Evolutionary conservation across 2,888 invertebrate species (phyloP).

Genomic region (Lepidocyrtinus sp.): DNA sequence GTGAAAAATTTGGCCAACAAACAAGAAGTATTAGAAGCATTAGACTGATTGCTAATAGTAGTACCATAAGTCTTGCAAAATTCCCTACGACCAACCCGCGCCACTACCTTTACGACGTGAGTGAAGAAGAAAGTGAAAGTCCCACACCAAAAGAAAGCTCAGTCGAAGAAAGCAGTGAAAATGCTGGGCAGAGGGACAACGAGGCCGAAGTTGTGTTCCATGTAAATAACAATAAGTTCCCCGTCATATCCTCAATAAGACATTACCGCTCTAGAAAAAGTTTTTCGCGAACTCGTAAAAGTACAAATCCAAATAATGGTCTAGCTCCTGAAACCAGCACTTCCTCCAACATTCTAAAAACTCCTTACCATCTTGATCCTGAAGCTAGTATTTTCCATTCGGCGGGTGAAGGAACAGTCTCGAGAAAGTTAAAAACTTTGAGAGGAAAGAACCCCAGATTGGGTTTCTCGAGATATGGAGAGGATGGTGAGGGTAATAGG

Average conservation of each 20-base stretch:
- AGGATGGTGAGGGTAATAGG: constrained; percentile 13
- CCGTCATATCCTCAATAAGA: constrained; percentile 68
- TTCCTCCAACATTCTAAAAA: not conserved
- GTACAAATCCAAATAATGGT: constrained; percentile 44
- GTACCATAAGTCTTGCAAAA: constrained; percentile 20
- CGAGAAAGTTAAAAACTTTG: constrained; percentile 21
- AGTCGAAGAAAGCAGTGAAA: constrained; percentile 25
- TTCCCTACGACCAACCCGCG: constrained; percentile 25
- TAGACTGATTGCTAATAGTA: constrained; percentile 59
- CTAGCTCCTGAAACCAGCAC: constrained; percentile 16
- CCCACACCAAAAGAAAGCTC: constrained; percentile 15
- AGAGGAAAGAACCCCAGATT: constrained; percentile 21
- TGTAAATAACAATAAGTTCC: constrained; percentile 62
- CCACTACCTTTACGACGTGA: constrained; percentile 24
- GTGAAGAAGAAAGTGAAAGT: constrained; percentile 42
- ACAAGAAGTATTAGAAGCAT: constrained; percentile 60
- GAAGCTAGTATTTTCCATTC: constrained; percentile 5
- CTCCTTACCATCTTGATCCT: not conserved
- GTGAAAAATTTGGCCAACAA: constrained; percentile 58
- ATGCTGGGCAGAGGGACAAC: constrained; percentile 27
- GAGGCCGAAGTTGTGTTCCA: constrained; percentile 40
- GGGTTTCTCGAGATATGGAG: constrained; percentile 23
- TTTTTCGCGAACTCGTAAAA: constrained; percentile 65
- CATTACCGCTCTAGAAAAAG: constrained; percentile 69
- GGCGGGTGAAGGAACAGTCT: constrained; percentile 4